Conservation (phyloP, 2,113 vertebrate genomes). For the Okapia johnstoni region DNA sequence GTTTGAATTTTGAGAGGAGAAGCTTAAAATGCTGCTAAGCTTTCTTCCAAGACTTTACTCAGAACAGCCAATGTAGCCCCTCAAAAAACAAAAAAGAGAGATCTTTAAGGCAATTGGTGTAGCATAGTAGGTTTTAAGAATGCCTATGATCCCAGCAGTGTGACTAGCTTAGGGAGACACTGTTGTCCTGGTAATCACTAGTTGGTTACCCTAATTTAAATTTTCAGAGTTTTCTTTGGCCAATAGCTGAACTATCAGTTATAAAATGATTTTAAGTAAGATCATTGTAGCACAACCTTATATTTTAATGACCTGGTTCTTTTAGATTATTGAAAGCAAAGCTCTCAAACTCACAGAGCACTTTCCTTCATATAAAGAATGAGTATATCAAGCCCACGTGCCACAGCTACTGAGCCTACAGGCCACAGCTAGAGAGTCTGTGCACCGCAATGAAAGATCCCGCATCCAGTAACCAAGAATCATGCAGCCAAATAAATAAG, state of each 20-base stretch:
- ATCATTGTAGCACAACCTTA: not conserved
- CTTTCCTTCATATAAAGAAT: not conserved
- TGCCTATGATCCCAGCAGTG: not conserved
- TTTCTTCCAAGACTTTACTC: not conserved
- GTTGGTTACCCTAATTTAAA: not conserved
- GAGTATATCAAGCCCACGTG: not conserved
- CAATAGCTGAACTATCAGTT: not conserved
- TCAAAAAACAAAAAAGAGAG: not conserved
- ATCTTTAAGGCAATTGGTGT: not conserved
- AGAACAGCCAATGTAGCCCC: not conserved
- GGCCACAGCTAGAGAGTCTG: not conserved
- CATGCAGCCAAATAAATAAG: not conserved
- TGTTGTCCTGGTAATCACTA: not conserved
- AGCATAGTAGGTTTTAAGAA: not conserved
- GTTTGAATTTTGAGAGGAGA: not conserved
- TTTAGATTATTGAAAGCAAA: not conserved
- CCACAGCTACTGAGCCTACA: not conserved
- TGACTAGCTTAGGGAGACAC: not conserved
- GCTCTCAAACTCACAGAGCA: not conserved
- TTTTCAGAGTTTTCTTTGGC: not conserved
- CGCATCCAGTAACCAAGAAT: not conserved
- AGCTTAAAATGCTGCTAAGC: not conserved
- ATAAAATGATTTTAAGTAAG: not conserved
- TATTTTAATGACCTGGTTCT: not conserved
- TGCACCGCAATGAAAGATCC: not conserved